These are phyloP conservation scores for Fulmarus glacialis DNA, from an alignment of 2,113 vertebrate genomes.

Conservation along the genomic window DNA sequence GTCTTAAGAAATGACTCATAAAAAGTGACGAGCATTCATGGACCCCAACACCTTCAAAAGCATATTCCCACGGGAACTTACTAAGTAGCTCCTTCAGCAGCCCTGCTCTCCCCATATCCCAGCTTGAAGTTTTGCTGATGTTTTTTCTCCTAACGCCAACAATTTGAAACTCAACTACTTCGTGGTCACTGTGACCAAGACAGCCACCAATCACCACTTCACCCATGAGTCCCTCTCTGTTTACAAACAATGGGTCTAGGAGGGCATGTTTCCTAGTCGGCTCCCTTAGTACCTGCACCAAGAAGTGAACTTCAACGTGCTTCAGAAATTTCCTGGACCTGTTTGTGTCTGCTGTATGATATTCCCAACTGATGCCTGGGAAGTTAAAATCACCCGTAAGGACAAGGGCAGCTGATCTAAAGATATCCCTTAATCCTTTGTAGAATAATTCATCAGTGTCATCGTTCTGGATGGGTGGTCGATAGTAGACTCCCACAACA, in stretches of 20 bases:
- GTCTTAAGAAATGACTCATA: no score
- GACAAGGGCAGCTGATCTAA: background rate
- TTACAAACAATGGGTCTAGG: background rate
- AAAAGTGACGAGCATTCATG: no score
- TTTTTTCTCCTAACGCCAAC: no score
- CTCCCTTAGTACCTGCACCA: background rate
- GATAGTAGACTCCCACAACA: background rate
- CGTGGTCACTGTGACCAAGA: no score
- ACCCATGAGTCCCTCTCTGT: background rate
- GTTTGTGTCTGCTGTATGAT: background rate
- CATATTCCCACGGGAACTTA: no score
- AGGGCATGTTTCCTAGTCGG: background rate
- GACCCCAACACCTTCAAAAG: no score
- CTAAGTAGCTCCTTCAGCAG: no score
- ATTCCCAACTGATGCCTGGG: background rate
- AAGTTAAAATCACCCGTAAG: background rate
- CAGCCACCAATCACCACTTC: no score
- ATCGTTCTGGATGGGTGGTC: accelerated
- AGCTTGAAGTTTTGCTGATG: no score
- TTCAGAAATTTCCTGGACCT: background rate
- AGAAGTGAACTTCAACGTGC: background rate
- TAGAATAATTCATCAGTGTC: background rate
- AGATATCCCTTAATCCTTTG: background rate
- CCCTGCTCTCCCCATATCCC: no score
- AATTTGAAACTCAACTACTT: no score